These are phyloP conservation scores for Falco cherrug DNA, from an alignment of 2,797 vertebrate genomes.

Conservation along the genomic window DNA sequence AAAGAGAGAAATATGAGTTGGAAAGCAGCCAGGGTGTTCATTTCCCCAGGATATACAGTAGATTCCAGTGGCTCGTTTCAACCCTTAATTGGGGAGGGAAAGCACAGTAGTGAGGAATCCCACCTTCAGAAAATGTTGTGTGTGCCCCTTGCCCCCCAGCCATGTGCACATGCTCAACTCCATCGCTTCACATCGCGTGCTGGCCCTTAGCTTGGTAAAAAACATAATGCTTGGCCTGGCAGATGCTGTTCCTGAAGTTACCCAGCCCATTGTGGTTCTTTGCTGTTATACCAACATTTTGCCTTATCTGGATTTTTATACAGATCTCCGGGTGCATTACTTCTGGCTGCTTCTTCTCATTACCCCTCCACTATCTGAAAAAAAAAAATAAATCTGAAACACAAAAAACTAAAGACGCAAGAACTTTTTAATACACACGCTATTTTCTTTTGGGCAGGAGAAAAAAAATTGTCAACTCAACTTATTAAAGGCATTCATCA, in stretches of 20 bases:
- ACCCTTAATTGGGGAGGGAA: conserved; percentile 44
- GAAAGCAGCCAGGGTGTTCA: conserved; percentile 57
- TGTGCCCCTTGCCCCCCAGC: conserved; percentile 9
- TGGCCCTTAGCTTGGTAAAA: background rate
- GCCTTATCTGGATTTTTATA: background rate
- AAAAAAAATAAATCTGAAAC: background rate
- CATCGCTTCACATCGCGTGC: background rate
- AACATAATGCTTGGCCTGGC: background rate
- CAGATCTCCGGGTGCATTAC: background rate
- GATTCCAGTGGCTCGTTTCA: conserved; percentile 61
- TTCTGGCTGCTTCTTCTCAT: background rate
- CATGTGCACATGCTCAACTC: background rate
- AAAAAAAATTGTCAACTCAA: background rate
- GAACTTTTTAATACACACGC: background rate
- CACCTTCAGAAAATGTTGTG: conserved; percentile 12
- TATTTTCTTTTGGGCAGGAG: background rate
- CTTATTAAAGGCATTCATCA: conserved; percentile 12
- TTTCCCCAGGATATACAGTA: conserved; percentile 61
- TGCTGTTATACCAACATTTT: background rate
- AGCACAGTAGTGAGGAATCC: conserved; percentile 20
- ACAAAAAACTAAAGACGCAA: background rate
- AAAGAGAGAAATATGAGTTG: conserved; percentile 50
- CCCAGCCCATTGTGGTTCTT: background rate
- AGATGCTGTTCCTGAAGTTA: background rate
- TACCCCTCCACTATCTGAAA: background rate